These are phyloP conservation scores for Suncus etruscus DNA, from an alignment of 2,113 vertebrate genomes.

Conservation along the genomic window DNA sequence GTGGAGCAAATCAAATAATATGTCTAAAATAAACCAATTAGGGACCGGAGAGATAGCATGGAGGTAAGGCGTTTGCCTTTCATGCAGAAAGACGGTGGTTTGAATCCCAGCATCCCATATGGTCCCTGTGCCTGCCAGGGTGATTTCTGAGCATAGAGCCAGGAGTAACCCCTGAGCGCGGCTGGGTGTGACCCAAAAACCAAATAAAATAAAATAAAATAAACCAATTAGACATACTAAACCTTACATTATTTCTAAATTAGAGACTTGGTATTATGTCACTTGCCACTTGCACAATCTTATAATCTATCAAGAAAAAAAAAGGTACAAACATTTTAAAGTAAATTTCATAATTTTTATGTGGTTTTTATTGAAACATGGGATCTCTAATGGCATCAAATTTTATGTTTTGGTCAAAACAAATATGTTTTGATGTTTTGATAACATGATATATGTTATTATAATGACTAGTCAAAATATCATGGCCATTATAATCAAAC, in stretches of 20 bases:
- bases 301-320: conserved; percentile 41
- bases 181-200: no score
- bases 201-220: no score
- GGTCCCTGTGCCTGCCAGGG: no score
- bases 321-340: neutral
- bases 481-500: neutral
- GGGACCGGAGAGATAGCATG: no score
- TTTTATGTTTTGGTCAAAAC: conserved; percentile 20
- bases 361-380: conserved; percentile 34
- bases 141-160: no score
- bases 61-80: no score
- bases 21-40: neutral
- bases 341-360: conserved; percentile 6
- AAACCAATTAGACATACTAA: neutral
- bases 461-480: neutral
- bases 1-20: neutral
- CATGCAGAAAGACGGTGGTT: no score
- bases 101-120: no score
- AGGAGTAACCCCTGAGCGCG: no score
- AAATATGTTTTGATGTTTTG: neutral
- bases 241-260: conserved; percentile 19
- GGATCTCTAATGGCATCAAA: neutral
- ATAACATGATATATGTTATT: neutral
- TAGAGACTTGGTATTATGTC: neutral
- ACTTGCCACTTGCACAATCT: conserved; percentile 15